Base-by-base conservation (phyloP, 2,888 invertebrate genomes). In the Clanis bilineata region DNA sequence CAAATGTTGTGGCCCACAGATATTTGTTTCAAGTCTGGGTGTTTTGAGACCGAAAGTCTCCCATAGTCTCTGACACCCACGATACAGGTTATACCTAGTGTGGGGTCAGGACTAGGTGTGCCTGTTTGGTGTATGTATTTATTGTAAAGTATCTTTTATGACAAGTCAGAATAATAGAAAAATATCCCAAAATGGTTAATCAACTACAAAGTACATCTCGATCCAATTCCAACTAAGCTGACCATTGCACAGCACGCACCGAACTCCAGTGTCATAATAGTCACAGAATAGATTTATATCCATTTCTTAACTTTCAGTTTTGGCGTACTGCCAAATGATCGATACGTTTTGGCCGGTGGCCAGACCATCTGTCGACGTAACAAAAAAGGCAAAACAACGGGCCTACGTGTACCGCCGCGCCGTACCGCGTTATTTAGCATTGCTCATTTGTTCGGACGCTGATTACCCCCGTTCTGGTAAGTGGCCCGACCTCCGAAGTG, bases 321-420 rank as follows among this genome's bases (percentile, higher is more conserved):
- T 88, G 89, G 89, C 82, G 61, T 18, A 7, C 39, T 64, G 82
- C 87, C 89, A 88, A 86, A 86, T 86, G 83, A 88, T 89, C 82
- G 88, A 86, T 83, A 81, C 77, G 77, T 74, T 76, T 79, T 87
- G 88, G 88, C 82, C 38, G 3, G 22, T 47, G 45, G 84, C 88
- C 88, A 89, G 76, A 75, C 79, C 85, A 82, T 86, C 82, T 83
- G 85, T 78, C 79, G 73, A 67, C 72, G 65, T 59, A 72, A 71
- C 74, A 74, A 77, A 80, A 80, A 76, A 71, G 66, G 71, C 67
- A 70, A 72, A 68, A 73, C 66, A 66, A 65, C 65, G 69, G 69
- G 73, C 32, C 74, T 68, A 73, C 73, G 68, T 71, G 72, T 72
- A 69, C 69, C 73, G 72, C 69, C n/a, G n/a, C n/a, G n/a, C n/a